These are phyloP conservation scores for Pygmarrhopalites habei DNA, from an alignment of 1,140 invertebrate genomes.

Conservation along the genomic window DNA sequence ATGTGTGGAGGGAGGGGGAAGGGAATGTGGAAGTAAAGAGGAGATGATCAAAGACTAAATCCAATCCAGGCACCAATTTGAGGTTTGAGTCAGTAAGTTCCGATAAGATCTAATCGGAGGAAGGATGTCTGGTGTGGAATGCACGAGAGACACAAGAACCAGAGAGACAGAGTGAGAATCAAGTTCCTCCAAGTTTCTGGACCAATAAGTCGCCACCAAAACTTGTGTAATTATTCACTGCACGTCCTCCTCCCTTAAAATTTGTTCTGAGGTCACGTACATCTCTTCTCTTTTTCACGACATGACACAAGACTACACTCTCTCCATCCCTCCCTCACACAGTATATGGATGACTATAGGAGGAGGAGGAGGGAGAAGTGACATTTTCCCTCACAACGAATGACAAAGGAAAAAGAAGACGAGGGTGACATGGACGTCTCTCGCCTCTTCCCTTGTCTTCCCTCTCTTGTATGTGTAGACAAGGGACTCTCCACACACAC, in stretches of 20 bases:
- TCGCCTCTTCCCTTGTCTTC: no score
- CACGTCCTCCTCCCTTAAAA: slow-evolving; percentile 35
- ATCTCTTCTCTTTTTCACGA: slow-evolving; percentile 25
- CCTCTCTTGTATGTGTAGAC: no score
- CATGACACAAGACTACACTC: slow-evolving; percentile 13
- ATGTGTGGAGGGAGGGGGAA: slow-evolving; percentile 18
- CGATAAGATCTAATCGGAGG: slow-evolving; percentile 28
- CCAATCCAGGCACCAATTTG: slow-evolving; percentile 24
- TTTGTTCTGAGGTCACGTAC: slow-evolving; percentile 38
- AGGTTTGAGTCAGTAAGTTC: slow-evolving; percentile 20
- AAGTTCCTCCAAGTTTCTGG: not conserved
- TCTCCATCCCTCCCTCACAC: no score
- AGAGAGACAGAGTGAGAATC: slow-evolving; percentile 1
- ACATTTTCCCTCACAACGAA: no score
- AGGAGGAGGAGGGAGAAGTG: no score
- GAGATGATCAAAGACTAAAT: slow-evolving; percentile 15
- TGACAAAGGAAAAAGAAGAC: no score
- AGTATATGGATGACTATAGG: no score
- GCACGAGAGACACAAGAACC: not conserved
- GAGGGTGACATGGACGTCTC: no score
- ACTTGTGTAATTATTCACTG: slow-evolving; percentile 33
- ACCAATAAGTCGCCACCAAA: slow-evolving; percentile 16
- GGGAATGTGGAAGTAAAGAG: slow-evolving; percentile 23
- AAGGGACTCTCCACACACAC: no score
- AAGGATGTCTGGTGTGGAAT: slow-evolving; percentile 13